Conservation (phyloP, 1,140 invertebrate species). For the Pomacea maculata region DNA sequence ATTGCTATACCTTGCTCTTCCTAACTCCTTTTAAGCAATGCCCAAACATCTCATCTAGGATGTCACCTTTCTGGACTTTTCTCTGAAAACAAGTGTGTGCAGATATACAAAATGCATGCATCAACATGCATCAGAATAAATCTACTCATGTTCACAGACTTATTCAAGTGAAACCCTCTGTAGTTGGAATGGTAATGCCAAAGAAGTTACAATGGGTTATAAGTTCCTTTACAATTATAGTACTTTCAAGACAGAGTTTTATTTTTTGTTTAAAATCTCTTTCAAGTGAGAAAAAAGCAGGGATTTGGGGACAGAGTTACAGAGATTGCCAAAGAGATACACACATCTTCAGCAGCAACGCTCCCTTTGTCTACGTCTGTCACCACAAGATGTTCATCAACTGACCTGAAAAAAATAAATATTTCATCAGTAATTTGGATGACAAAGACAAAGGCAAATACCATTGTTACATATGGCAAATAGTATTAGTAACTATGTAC, state of each 20-base stretch:
- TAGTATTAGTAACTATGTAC: no score
- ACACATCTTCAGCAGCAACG: conserved; percentile 55
- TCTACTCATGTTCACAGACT: no score
- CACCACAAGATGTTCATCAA: conserved; percentile 44
- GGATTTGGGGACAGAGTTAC: neutral
- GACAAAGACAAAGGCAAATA: no score
- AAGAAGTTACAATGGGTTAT: no score
- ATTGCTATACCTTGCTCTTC: conserved; percentile 45
- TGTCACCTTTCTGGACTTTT: conserved; percentile 71
- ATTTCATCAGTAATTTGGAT: no score
- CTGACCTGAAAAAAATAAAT: conserved; percentile 36
- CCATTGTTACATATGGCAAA: no score
- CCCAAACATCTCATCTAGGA: conserved; percentile 74
- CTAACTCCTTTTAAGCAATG: conserved; percentile 61
- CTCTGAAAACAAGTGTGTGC: conserved; percentile 61
- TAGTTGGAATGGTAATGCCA: no score
- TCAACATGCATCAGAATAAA: neutral
- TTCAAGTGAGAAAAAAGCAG: no score
- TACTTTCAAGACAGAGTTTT: no score
- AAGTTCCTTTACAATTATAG: no score
- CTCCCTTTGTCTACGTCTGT: conserved; percentile 48
- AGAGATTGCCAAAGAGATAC: conserved; percentile 12
- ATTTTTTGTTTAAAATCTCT: no score
- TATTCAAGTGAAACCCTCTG: no score
- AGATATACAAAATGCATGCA: neutral